These are phyloP conservation scores for Hemicrepidius hirtus DNA, from an alignment of 2,888 invertebrate species.

Conservation along the genomic window DNA sequence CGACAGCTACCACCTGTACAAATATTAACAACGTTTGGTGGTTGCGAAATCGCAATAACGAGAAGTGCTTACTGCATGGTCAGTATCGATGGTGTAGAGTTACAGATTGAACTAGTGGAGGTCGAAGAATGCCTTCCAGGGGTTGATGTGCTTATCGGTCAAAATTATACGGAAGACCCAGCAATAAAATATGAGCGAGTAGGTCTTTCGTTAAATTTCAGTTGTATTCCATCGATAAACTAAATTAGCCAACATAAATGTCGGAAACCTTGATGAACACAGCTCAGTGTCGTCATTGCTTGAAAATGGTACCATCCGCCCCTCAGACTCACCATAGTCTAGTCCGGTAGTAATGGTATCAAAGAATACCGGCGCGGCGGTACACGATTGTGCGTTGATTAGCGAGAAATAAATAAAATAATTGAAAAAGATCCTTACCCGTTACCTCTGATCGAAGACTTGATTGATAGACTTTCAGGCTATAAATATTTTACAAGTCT, in stretches of 20 bases:
- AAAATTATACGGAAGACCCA: slow-evolving; percentile 4
- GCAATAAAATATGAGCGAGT: not conserved
- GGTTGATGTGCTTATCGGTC: slow-evolving; percentile 7
- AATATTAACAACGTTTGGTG: not conserved
- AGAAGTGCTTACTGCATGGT: not conserved
- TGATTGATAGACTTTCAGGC: slow-evolving; percentile 40
- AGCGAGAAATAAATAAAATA: too few relatives aligned
- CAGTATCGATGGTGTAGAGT: not conserved
- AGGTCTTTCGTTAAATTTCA: not conserved
- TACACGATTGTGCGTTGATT: too few relatives aligned
- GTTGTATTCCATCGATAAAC: not conserved
- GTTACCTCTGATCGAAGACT: slow-evolving; percentile 22
- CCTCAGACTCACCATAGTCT: not conserved
- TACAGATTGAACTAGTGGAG: not conserved
- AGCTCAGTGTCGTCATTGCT: too few relatives aligned
- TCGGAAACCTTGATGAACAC: not conserved
- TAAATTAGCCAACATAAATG: not conserved
- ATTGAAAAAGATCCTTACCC: too few relatives aligned
- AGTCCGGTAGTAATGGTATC: slow-evolving; percentile 7
- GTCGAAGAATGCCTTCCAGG: not conserved
- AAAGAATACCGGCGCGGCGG: too few relatives aligned
- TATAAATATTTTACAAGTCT: slow-evolving; percentile 49
- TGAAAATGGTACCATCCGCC: not conserved
- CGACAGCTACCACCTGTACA: not conserved
- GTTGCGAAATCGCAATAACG: not conserved